Percentiles rank a stretch among this genome's conserved stretches.
Conservation (phyloP, 2,113 vertebrate species). For the Bubo blakistoni region DNA sequence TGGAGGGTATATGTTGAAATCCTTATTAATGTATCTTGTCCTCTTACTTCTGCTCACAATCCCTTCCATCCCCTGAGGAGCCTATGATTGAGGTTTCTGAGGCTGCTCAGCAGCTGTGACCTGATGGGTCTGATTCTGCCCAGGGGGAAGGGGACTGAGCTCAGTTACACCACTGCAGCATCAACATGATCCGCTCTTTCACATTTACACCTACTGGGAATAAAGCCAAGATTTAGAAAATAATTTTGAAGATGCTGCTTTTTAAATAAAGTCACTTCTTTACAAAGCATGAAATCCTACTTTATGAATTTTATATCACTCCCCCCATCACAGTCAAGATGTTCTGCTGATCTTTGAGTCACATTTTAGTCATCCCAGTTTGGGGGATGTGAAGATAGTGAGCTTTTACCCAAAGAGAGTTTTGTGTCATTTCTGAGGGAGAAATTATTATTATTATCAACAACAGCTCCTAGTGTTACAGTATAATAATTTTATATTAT, state of each 20-base stretch:
- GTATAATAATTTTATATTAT: background rate
- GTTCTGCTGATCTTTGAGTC: background rate
- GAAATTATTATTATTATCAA: background rate
- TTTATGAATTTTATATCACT: background rate
- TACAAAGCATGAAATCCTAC: background rate
- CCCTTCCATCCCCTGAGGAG: background rate
- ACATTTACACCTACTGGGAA: background rate
- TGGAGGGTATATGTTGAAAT: background rate
- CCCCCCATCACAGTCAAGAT: background rate
- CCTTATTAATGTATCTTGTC: background rate
- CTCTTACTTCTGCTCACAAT: background rate
- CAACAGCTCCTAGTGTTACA: background rate
- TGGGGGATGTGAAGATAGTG: background rate
- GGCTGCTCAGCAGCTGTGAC: background rate
- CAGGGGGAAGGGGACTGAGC: background rate
- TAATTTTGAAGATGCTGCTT: background rate
- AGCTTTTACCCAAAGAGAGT: background rate
- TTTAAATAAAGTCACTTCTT: background rate
- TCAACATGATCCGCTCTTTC: accelerated
- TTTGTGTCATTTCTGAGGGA: background rate
- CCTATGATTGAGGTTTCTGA: background rate
- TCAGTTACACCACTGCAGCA: background rate
- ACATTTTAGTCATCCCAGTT: background rate
- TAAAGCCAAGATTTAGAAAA: background rate
- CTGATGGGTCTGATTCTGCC: background rate